These are phyloP conservation scores for Alces alces DNA, from an alignment of 2,113 vertebrate genomes.

Conservation along the genomic window DNA sequence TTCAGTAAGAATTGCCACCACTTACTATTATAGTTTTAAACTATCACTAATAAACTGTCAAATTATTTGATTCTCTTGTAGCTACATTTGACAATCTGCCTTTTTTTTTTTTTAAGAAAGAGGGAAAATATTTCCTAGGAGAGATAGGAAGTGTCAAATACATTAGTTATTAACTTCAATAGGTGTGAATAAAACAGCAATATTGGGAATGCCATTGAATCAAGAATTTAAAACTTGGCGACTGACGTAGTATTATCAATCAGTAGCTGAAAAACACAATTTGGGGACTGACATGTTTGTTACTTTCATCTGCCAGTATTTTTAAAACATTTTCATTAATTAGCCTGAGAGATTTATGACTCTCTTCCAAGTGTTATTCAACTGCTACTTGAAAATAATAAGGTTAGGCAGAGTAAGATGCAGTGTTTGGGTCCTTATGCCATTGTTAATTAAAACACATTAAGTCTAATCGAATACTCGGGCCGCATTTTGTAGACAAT, in stretches of 20 bases:
- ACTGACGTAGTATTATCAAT: constrained; percentile 35
- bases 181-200: background rate
- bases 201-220: background rate
- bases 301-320: constrained; percentile 65
- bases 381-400: constrained; percentile 52
- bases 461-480: background rate
- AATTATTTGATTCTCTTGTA: background rate
- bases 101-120: background rate
- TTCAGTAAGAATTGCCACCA: background rate
- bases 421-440: background rate
- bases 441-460: constrained; percentile 29
- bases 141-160: background rate
- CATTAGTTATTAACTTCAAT: background rate
- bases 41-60: background rate
- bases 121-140: background rate
- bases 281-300: constrained; percentile 45
- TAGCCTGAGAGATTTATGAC: constrained; percentile 48
- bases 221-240: constrained; percentile 44
- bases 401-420: constrained; percentile 20
- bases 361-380: constrained; percentile 58
- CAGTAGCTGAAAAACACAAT: constrained; percentile 25
- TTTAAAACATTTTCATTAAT: constrained; percentile 66
- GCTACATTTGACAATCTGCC: background rate
- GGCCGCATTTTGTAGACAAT: background rate
- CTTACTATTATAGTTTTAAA: background rate